phyloP scores from a whole-genome alignment of 2,888 invertebrate genomes.

The Pegoplata infirma region DNA sequence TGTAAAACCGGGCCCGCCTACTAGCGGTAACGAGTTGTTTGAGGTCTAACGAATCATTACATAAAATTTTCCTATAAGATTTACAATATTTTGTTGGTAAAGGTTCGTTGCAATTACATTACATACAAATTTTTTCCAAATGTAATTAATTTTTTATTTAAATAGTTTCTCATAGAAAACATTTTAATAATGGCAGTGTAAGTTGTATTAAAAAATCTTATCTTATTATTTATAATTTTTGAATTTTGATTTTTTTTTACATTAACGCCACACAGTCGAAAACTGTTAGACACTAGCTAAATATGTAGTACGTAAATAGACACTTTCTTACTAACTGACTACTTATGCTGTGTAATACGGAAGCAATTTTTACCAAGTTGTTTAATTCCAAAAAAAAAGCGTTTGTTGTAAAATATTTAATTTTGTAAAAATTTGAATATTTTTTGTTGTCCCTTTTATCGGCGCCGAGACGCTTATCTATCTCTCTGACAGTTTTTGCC shows the following conservation, averaged over 20 bases:
- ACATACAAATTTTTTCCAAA: too few relatives aligned
- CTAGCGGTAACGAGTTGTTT: too few relatives aligned
- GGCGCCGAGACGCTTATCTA: slow-evolving; percentile 48
- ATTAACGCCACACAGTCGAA: slow-evolving; percentile 18
- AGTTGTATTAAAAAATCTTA: slow-evolving; percentile 11
- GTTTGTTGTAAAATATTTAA: slow-evolving; percentile 27
- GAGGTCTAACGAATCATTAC: too few relatives aligned
- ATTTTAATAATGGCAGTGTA: neutral
- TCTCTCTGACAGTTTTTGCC: slow-evolving; percentile 33
- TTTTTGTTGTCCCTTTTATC: slow-evolving; percentile 46
- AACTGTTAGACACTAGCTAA: slow-evolving; percentile 18
- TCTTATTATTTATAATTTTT: slow-evolving; percentile 32
- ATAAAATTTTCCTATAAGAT: too few relatives aligned
- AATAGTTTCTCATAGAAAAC: too few relatives aligned
- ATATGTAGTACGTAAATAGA: slow-evolving; percentile 29
- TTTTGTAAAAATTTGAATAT: neutral
- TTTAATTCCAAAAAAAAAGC: slow-evolving; percentile 47
- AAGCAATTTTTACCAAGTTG: slow-evolving; percentile 48
- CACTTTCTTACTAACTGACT: slow-evolving; percentile 22
- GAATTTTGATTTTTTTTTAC: neutral
- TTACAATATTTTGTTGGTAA: too few relatives aligned
- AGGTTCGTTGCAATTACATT: too few relatives aligned
- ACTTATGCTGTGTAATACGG: slow-evolving; percentile 53
- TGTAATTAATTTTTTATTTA: too few relatives aligned
- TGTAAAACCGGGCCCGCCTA: too few relatives aligned